Conservation (phyloP, 2,888 invertebrate genomes). For the Creontiades dilutus region DNA sequence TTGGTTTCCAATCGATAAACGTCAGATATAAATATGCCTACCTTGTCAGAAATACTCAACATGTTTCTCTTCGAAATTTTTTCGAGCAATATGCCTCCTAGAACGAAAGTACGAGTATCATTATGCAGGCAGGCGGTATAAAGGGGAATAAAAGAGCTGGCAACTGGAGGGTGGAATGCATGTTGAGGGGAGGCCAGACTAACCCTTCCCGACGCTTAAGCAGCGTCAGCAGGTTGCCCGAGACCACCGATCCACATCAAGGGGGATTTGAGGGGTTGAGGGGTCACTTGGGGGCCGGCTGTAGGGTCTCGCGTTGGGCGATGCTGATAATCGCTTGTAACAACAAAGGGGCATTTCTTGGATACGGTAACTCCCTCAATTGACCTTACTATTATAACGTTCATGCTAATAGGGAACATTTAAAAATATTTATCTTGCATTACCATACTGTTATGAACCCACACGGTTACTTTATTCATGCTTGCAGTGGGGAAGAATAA, state of each 20-base stretch:
- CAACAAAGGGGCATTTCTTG: constrained; percentile 40
- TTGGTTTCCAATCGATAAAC: too few species aligned
- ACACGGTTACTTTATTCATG: too few species aligned
- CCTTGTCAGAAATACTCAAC: neutral
- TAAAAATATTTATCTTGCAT: too few species aligned
- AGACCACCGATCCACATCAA: neutral
- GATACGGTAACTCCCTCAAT: neutral
- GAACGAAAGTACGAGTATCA: constrained; percentile 4
- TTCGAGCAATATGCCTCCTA: constrained; percentile 31
- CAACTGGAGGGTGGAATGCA: constrained; percentile 49
- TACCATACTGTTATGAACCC: too few species aligned
- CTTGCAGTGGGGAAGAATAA: too few species aligned
- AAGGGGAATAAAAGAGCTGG: constrained; percentile 56
- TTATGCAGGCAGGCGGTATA: constrained; percentile 49
- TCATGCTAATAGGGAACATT: neutral
- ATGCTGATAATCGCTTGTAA: constrained; percentile 56
- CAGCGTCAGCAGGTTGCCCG: constrained; percentile 43
- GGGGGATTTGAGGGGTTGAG: constrained; percentile 41
- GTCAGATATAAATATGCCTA: too few species aligned
- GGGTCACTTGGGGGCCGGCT: constrained; percentile 52
- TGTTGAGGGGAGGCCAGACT: constrained; percentile 53
- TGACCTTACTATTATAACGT: neutral
- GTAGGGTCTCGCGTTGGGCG: constrained; percentile 23
- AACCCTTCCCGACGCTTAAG: constrained; percentile 32
- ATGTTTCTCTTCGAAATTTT: neutral